A percentile compares a stretch with the other conserved stretches of the same genome.
Evolutionary conservation across 2,113 vertebrate species (phyloP).

Genomic region (Ctenodactylus gundi): DNA sequence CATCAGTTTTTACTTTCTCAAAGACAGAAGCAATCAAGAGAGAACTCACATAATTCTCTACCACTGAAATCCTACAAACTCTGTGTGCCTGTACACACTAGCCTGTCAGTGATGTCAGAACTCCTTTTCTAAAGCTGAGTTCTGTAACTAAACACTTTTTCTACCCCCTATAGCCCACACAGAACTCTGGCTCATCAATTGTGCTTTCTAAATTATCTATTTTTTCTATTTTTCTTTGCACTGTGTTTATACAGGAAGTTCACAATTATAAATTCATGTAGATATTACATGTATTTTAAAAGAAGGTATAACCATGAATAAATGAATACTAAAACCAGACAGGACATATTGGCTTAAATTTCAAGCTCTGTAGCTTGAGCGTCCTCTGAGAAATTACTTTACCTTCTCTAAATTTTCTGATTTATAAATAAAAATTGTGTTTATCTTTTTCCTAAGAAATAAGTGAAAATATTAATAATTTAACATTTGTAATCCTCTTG

Average conservation of each 20-base stretch:
- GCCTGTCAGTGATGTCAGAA: neutral
- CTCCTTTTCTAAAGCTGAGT: neutral
- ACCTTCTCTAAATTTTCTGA: neutral
- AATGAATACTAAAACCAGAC: neutral
- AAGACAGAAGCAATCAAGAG: neutral
- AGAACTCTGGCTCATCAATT: neutral
- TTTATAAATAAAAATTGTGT: neutral
- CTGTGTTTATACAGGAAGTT: neutral
- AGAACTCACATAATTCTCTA: neutral
- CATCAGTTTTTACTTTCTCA: neutral
- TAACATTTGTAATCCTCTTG: neutral
- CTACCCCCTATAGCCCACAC: neutral
- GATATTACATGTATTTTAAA: too few species aligned
- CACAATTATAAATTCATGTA: too few species aligned
- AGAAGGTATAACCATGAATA: too few species aligned
- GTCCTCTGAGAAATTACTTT: neutral
- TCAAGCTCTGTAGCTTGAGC: neutral
- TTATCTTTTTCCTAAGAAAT: neutral
- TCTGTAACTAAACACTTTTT: neutral
- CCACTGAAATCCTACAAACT: neutral
- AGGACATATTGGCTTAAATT: neutral
- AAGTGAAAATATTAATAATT: neutral
- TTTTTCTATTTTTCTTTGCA: neutral
- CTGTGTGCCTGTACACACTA: neutral
- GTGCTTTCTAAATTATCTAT: neutral